Evolutionary conservation across 2,888 invertebrate genomes (phyloP), one percentile per base, ranked within the genome.

Genomic region (Blera fallax): DNA sequence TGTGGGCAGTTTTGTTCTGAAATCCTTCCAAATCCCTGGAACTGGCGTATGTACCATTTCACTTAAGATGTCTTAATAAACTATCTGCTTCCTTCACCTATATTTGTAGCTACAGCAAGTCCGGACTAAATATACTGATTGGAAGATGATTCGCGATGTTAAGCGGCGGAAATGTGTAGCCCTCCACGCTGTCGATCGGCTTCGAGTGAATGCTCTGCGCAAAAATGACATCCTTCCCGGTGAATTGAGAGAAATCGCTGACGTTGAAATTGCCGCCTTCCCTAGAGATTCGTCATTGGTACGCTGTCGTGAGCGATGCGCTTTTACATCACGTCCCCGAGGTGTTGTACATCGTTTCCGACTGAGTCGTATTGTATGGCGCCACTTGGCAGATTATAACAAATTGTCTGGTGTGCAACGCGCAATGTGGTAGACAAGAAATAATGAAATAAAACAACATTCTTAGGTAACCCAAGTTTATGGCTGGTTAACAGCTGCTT

Each of bases 331-430:
- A 37, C 95, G 98, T 88, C 95, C 96, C 0, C 93, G 97, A 84
- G 98, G 98, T 87, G 94, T 95, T 83, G 95, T 98, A 0, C 91
- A 93, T 58, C 94, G 95, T 70, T 99, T 97, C 95, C 94, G 98
- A 65, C 90, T 99, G 79, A 98, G 98, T 89, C 94, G 99, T 89
- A 97, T 98, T 87, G 95, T 97, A 4, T 99, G 97, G 94, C 94
- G 99, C 84, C 94, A 97, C 90, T 93, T 98, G 83, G 98, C 97
- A 0, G 99, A 99, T 93, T 96, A 98, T 92, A 99, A 98, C 92
- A 96, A 97, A 92, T 91, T 99, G 43, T 94, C 97, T 16, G 99
- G 99, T 43, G 95, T 98, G 0, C 98, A 98, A 91, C 94, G 98
- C 91, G 98, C 98, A n/a, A 96, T 96, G 94, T 99, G 99, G 98